These are phyloP conservation scores for Psilopsiagon aymara DNA, from an alignment of 2,113 vertebrate species.

Conservation along the genomic window DNA sequence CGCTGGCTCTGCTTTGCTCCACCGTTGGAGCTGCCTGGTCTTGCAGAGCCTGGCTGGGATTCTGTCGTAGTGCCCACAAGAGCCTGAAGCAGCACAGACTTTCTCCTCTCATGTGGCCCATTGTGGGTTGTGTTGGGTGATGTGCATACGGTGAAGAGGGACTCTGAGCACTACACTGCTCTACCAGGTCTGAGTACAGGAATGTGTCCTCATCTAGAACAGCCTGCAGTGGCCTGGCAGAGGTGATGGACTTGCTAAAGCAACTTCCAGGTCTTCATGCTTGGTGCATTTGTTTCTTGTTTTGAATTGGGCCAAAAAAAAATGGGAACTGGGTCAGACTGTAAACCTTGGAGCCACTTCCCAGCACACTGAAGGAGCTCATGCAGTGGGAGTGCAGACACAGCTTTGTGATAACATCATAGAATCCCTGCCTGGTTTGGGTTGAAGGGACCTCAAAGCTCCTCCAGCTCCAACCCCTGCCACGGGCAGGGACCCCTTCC, in stretches of 20 bases:
- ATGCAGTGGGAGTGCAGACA: background rate
- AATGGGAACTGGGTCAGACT: background rate
- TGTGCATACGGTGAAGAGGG: background rate
- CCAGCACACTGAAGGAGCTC: background rate
- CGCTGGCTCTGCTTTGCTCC: background rate
- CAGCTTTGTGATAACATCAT: background rate
- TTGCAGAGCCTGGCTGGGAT: background rate
- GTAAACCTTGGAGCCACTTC: background rate
- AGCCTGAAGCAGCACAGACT: background rate
- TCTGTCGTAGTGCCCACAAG: accelerated
- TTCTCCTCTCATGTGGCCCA: background rate
- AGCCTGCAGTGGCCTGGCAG: background rate
- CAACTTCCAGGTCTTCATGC: background rate
- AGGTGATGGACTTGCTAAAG: background rate
- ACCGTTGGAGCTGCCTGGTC: background rate
- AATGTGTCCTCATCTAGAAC: background rate
- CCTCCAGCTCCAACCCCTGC: background rate
- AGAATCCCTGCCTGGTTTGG: background rate
- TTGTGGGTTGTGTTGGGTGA: accelerated
- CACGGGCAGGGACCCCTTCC: background rate
- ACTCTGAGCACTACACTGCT: background rate
- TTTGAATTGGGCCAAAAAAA: background rate
- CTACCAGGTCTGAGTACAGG: background rate
- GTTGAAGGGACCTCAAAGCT: background rate
- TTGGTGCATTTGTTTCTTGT: background rate